Base-by-base conservation (phyloP, 2,888 invertebrate genomes). In the Listrodromus nycthemerus region DNA sequence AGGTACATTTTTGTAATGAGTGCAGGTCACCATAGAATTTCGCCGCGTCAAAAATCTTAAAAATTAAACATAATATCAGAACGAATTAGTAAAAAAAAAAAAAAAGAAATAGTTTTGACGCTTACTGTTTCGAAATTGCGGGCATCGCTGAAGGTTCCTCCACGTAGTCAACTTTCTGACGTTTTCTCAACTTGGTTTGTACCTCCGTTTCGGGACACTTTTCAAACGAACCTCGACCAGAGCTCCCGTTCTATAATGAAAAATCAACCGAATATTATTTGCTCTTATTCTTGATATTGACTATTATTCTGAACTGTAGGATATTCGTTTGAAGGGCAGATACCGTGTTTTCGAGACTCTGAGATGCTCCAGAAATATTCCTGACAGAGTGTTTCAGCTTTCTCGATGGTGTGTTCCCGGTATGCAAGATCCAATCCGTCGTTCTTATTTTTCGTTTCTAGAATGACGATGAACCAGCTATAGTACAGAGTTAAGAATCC, bases 1-100 rank as follows among this genome's bases (percentile, higher is more conserved):
- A 6, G 83, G 83, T 30, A 86, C 77, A 73, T 80, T 69, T 63
- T 73, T 67, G 69, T 84, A 76, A 80, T 86, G 87, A 4, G 30
- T 73, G 48, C 69, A 88, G 13, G 67, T 85, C 33, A 86, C 2
- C 27, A 75, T 66, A 3, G 50, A 45, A 27, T 70, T 7, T 70
- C 33, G 48, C 85, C 41, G 67, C 50, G 55, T 61, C 61, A 67
- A 30, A 66, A 30, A 52, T 50, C 77, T 84, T 16, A 21, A 30
- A 6, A 8, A 24, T 41, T 55, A 21, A 13, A 8, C 48, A 55
- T 6, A 13, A 21, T 41, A 37, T 33, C 5, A 61, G 61, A 27
- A 6, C 6, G n/a, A 61, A 6, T 27, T 61, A 27, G 6, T 3
- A 10, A 0, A n/a, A 10, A 7, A 67, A 7, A 0, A 45, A 10